Evolutionary conservation across 2,888 invertebrate species (phyloP), one percentile per base, ranked within the genome.

Genomic region (Drosophila eohydei): DNA sequence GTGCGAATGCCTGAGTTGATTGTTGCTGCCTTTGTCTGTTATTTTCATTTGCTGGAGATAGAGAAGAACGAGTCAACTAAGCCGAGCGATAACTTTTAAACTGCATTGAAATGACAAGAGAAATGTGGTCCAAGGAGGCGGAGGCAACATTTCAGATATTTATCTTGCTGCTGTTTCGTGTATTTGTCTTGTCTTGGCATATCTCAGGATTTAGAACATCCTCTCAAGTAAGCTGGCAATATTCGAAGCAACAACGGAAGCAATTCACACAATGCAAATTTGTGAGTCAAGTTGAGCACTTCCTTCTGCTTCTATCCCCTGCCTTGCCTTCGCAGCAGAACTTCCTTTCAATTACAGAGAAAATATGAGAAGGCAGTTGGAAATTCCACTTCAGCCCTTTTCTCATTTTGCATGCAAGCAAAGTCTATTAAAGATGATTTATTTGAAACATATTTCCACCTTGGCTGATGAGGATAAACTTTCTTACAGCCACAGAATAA

Each of bases 261-360:
- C 77, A 88, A 81, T 87, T 79, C 66, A 68, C 82, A 71, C 80
- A 64, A 88, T 79, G 74, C 69, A 87, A 78, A 84, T 82, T 84
- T 81, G 71, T 65, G 54, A 76, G 71, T 68, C 70, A 58, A 63
- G 56, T 65, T 67, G 60, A 64, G 62, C 61, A 69, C 68, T 83
- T 81, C 72, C 83, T 46, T 55, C 61, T 54, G 57, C 60, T 72
- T 44, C 8, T 38, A 30, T 50, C 28, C 54, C 50, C 41, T 57
- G 34, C 44, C 38, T 21, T 28, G 5, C 16, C 11, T 11, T 62
- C 28, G 48, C 44, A 44, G 52, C 16, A 21, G 28, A 54, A 57
- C 50, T 70, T 79, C 40, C 63, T 67, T 65, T 55, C 58, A 52
- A 54, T 55, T 58, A 32, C 56, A 28, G 41, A 28, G 40, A 66